A percentile compares a stretch with the other conserved stretches of the same genome.
Evolutionary conservation across 2,113 vertebrate species (phyloP).

Genomic region (Lagenorhynchus albirostris): DNA sequence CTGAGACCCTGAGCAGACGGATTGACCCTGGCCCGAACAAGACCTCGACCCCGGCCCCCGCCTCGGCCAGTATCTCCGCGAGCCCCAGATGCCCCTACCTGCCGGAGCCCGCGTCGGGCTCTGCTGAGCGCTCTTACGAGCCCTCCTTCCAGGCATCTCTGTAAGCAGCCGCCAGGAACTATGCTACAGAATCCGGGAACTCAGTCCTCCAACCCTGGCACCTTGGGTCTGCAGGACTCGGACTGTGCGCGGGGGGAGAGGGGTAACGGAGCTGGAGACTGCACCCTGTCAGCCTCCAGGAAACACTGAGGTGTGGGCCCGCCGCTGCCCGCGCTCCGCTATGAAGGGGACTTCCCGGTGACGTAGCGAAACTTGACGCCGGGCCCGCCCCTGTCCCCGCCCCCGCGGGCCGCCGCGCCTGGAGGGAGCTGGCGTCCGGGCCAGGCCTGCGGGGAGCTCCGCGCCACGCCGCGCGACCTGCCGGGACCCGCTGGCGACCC

Average conservation of each 20-base stretch:
- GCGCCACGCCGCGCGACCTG: neutral
- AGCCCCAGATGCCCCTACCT: slow-evolving; percentile 17
- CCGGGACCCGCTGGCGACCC: neutral
- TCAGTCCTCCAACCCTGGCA: neutral
- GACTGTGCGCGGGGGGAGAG: no score
- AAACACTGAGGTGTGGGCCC: fast-evolving
- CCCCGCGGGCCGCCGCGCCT: neutral
- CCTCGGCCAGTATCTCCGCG: neutral
- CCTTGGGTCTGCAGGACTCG: neutral
- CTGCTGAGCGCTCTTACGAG: slow-evolving; percentile 31
- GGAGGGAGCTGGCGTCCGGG: neutral
- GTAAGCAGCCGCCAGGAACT: neutral
- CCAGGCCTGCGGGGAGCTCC: neutral
- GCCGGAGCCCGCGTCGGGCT: neutral
- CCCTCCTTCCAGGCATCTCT: slow-evolving; percentile 68
- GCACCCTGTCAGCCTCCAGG: fast-evolving
- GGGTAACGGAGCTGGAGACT: fast-evolving
- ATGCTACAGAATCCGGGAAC: neutral
- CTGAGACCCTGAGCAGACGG: neutral
- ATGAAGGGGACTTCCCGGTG: slow-evolving; percentile 48
- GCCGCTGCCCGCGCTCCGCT: neutral
- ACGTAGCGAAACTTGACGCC: slow-evolving; percentile 23
- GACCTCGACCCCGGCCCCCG: neutral
- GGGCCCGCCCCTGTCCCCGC: neutral
- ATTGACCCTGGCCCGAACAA: fast-evolving